phyloP scores from a whole-genome alignment of 2,888 invertebrate species.

The Tanypteryx hageni region DNA sequence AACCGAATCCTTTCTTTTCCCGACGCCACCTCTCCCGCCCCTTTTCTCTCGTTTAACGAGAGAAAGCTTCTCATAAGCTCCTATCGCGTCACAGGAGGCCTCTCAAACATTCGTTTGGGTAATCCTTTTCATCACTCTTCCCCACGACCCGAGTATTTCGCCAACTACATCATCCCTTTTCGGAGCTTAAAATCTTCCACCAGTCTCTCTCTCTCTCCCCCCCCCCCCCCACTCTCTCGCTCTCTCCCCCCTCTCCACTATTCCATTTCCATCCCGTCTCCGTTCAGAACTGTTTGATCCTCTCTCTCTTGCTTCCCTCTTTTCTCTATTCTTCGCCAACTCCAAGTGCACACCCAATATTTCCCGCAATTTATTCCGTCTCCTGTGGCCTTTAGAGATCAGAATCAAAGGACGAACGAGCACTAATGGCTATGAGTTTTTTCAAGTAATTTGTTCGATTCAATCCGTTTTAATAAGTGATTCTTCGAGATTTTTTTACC shows the following conservation, averaged over 20 bases:
- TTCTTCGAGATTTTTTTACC: background rate
- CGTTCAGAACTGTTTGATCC: slow-evolving; percentile 21
- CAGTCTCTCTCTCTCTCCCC: background rate
- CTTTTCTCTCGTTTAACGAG: slow-evolving; percentile 52
- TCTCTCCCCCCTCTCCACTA: too few species aligned
- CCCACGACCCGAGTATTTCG: slow-evolving; percentile 56
- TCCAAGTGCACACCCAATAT: slow-evolving; percentile 39
- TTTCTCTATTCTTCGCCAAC: background rate
- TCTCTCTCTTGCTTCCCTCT: background rate
- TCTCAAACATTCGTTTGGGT: slow-evolving; percentile 60
- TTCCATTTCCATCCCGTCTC: background rate
- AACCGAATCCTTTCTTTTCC: background rate
- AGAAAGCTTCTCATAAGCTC: slow-evolving; percentile 60
- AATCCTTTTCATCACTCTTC: slow-evolving; percentile 59
- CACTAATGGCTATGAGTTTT: slow-evolving; percentile 38
- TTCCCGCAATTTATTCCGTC: slow-evolving; percentile 27
- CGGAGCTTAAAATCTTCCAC: slow-evolving; percentile 11
- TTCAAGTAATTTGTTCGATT: slow-evolving; percentile 5
- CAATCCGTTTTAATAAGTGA: background rate
- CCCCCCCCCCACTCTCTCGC: background rate
- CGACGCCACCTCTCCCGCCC: background rate
- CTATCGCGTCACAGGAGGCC: slow-evolving; percentile 58
- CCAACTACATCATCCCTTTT: slow-evolving; percentile 57
- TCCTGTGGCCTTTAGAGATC: slow-evolving; percentile 57
- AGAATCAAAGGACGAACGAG: slow-evolving; percentile 50